Conservation (phyloP, 1,140 invertebrate genomes). For the Drosophila cardini region DNA sequence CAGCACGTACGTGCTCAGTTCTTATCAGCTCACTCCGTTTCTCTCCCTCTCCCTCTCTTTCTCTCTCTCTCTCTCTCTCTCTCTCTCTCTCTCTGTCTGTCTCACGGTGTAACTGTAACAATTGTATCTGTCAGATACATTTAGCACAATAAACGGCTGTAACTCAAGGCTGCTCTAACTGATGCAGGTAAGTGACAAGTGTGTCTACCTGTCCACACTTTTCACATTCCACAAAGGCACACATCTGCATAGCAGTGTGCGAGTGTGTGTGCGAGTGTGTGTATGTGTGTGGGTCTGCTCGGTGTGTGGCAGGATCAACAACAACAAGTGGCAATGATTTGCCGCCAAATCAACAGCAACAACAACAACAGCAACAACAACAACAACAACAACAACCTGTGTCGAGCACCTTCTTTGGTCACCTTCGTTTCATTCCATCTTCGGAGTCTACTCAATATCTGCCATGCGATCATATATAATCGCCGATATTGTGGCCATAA, state of each 20-base stretch:
- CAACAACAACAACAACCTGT: slow-evolving; percentile 2
- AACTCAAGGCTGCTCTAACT: slow-evolving; percentile 62
- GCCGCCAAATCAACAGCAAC: slow-evolving; percentile 45
- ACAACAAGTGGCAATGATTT: slow-evolving; percentile 49
- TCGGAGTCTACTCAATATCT: not conserved
- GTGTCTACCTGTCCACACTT: slow-evolving; percentile 48
- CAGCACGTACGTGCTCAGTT: slow-evolving; percentile 27
- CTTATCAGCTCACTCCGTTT: slow-evolving; percentile 21
- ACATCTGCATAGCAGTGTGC: slow-evolving; percentile 4
- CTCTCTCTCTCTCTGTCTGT: not conserved
- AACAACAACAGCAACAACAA: not conserved
- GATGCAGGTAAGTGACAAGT: slow-evolving; percentile 61
- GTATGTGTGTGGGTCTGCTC: slow-evolving; percentile 27
- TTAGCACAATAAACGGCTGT: slow-evolving; percentile 25
- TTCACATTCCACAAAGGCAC: slow-evolving; percentile 21
- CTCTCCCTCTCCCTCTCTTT: slow-evolving; percentile 9
- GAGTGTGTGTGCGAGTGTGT: slow-evolving; percentile 5
- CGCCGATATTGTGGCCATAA: slow-evolving; percentile 47
- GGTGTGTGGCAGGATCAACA: slow-evolving; percentile 49
- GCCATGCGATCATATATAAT: slow-evolving; percentile 39
- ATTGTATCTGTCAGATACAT: slow-evolving; percentile 54
- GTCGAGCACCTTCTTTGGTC: slow-evolving; percentile 10
- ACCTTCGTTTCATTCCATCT: slow-evolving; percentile 1
- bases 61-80: slow-evolving; percentile 1
- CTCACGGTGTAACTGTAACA: slow-evolving; percentile 59